Percentiles rank a stretch among this genome's conserved stretches.
These are phyloP conservation scores for Petrolisthes manimaculis DNA, from an alignment of 2,888 invertebrate genomes.

Conservation along the genomic window DNA sequence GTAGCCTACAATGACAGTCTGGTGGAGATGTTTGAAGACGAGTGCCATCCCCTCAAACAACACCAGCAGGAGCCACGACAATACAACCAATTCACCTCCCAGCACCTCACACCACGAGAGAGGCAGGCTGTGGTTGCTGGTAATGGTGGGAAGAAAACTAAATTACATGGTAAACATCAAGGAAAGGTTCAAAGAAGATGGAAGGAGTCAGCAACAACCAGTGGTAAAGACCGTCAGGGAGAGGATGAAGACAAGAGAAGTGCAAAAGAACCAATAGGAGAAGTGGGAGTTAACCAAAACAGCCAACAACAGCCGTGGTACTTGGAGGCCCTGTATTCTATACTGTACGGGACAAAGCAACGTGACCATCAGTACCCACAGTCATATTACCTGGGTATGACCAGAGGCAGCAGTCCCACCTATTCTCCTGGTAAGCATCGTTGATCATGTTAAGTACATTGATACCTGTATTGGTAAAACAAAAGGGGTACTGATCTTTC, in stretches of 20 bases:
- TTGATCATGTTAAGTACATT: background rate
- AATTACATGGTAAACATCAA: no score
- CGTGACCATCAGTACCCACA: background rate
- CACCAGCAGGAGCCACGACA: background rate
- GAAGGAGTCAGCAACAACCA: no score
- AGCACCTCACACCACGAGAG: background rate
- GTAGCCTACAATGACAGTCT: slow-evolving; percentile 37
- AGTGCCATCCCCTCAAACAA: background rate
- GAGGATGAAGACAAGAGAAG: no score
- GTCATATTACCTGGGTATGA: background rate
- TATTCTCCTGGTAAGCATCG: background rate
- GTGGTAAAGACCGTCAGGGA: no score
- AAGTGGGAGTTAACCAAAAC: no score
- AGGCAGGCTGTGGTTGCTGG: no score
- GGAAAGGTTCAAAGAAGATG: no score
- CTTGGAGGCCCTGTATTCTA: no score
- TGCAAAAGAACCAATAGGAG: no score
- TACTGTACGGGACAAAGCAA: background rate
- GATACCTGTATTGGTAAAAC: background rate
- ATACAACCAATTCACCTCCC: background rate
- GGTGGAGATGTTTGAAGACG: slow-evolving; percentile 39
- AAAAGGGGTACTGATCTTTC: no score
- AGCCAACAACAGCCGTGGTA: no score
- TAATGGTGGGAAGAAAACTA: no score
- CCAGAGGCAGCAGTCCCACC: background rate